Conservation (phyloP, 92 coral and sea anemone genomes). For the Desmophyllum pertusum region DNA sequence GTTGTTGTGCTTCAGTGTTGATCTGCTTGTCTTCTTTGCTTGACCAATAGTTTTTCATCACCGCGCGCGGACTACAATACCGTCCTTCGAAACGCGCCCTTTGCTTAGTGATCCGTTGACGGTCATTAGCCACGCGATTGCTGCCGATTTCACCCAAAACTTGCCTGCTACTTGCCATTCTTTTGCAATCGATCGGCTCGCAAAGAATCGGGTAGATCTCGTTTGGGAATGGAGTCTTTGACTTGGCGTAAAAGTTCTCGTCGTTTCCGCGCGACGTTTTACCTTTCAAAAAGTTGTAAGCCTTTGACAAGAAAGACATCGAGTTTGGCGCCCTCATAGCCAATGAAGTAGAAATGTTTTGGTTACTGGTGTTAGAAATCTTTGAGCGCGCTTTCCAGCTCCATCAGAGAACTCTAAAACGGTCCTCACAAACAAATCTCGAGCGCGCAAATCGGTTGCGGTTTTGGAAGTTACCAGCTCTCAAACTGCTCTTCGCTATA, state of each 20-base stretch:
- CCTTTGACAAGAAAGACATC: slow-evolving; percentile 60
- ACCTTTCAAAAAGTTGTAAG: slow-evolving; percentile 60
- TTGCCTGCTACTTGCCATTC: slow-evolving; percentile 19
- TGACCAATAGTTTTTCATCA: slow-evolving; percentile 40
- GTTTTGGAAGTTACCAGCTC: background rate
- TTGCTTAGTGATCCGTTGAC: slow-evolving; percentile 28
- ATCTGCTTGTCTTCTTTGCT: slow-evolving; percentile 36
- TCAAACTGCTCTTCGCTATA: slow-evolving; percentile 11
- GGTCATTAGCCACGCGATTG: slow-evolving; percentile 20
- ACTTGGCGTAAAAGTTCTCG: slow-evolving; percentile 34
- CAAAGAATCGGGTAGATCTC: slow-evolving; percentile 57
- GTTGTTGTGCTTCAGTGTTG: slow-evolving; percentile 1
- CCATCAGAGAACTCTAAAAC: slow-evolving; percentile 3
- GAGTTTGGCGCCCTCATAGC: slow-evolving; percentile 60
- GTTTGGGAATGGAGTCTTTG: slow-evolving; percentile 53
- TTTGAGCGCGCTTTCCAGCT: background rate
- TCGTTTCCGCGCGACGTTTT: slow-evolving; percentile 51
- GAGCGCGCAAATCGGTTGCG: background rate
- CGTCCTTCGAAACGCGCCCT: slow-evolving; percentile 5
- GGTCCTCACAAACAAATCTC: too few species aligned
- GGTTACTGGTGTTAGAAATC: background rate
- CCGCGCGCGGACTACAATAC: slow-evolving; percentile 46
- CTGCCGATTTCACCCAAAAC: slow-evolving; percentile 26
- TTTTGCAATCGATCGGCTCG: slow-evolving; percentile 50
- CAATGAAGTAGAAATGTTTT: background rate